Percentiles rank a stretch among this genome's conserved stretches.
Conservation (phyloP, 2,888 invertebrate genomes). For the Gisinianus flammeolus region DNA sequence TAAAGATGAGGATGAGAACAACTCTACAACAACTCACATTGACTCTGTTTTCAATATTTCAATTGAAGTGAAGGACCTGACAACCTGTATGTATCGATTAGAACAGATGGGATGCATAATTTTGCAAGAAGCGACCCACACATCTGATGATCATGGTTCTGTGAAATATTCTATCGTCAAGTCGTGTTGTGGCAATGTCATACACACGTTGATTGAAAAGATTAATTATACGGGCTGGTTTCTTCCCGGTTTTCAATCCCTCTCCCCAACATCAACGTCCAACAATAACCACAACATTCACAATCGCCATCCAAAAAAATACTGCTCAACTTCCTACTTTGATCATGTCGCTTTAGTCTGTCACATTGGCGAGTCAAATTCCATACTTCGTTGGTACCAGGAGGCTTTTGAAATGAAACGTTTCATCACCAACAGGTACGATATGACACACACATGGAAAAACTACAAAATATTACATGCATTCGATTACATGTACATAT, state of each 20-base stretch:
- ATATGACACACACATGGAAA: too few relatives aligned
- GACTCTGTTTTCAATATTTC: slow-evolving; percentile 63
- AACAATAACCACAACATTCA: background rate
- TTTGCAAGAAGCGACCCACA: slow-evolving; percentile 58
- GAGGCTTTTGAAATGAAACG: slow-evolving; percentile 63
- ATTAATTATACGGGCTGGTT: slow-evolving; percentile 61
- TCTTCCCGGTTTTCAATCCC: slow-evolving; percentile 61
- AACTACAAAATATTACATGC: too few relatives aligned
- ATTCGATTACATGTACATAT: too few relatives aligned
- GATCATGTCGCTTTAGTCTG: slow-evolving; percentile 64
- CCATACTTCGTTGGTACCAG: slow-evolving; percentile 63
- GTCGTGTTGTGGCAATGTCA: slow-evolving; percentile 63
- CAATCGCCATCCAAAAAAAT: background rate
- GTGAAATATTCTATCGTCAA: slow-evolving; percentile 61
- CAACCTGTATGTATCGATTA: slow-evolving; percentile 37
- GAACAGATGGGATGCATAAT: slow-evolving; percentile 59
- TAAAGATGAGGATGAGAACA: slow-evolving; percentile 17
- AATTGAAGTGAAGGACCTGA: slow-evolving; percentile 61
- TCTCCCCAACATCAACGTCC: background rate
- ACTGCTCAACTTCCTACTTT: slow-evolving; percentile 59
- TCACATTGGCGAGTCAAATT: slow-evolving; percentile 60
- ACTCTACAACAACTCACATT: slow-evolving; percentile 41
- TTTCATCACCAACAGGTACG: slow-evolving; percentile 61
- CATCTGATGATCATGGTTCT: slow-evolving; percentile 59
- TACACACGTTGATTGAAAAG: slow-evolving; percentile 63